phyloP scores from a whole-genome alignment of 2,797 vertebrate species.

The Meda fulgida region DNA sequence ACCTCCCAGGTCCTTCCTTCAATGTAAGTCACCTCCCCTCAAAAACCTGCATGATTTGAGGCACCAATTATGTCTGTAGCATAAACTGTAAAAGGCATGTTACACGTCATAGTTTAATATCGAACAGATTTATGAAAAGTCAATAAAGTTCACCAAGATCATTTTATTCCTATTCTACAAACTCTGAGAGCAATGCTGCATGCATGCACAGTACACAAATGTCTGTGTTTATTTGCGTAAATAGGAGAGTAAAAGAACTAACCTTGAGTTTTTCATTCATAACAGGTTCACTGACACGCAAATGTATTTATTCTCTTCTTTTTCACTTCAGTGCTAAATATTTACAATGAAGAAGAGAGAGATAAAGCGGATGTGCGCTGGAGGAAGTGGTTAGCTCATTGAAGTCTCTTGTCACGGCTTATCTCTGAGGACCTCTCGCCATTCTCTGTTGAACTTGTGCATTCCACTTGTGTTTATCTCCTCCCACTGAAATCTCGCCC shows the following conservation, averaged over 20 bases:
- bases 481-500: slow-evolving; percentile 29
- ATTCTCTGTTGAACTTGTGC: slow-evolving; percentile 44
- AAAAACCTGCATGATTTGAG: not conserved
- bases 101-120: not conserved
- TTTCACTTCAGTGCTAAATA: slow-evolving; percentile 18
- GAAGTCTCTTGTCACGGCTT: slow-evolving; percentile 58
- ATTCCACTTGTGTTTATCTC: slow-evolving; percentile 35
- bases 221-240: too few relatives aligned
- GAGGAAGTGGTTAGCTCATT: slow-evolving; percentile 67
- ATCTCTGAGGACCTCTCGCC: slow-evolving; percentile 50
- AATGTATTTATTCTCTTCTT: slow-evolving; percentile 13
- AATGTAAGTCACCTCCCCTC: not conserved
- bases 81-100: not conserved
- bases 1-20: not conserved
- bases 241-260: not conserved
- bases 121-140: not conserved
- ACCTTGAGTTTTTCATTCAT: slow-evolving; percentile 30
- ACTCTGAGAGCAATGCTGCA: not conserved
- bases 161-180: not conserved
- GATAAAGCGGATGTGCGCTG: slow-evolving; percentile 63
- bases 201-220: not conserved
- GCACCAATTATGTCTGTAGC: not conserved
- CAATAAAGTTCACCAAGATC: not conserved
- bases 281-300: slow-evolving; percentile 22
- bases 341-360: slow-evolving; percentile 41